Percentiles rank a stretch among this genome's conserved stretches.
phyloP scores from a whole-genome alignment of 1,140 invertebrate species.

The Drosophila mojavensis region DNA sequence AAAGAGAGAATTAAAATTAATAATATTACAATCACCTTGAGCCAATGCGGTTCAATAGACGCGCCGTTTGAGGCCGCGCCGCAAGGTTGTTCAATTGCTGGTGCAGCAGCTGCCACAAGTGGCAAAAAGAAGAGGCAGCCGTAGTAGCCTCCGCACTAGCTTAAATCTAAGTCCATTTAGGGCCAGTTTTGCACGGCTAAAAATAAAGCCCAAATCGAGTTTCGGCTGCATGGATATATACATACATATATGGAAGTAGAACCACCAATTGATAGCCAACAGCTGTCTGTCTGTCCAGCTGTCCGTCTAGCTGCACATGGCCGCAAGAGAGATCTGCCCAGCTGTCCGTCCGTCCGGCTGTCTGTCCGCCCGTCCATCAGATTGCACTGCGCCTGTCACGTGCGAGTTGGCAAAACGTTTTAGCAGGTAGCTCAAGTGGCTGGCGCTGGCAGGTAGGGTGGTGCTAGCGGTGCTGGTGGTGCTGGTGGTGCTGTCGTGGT shows the following conservation, averaged over 20 bases:
- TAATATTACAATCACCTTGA: not conserved
- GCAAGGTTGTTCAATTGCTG: constrained; percentile 56
- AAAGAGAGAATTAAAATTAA: not conserved
- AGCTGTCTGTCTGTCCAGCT: constrained; percentile 31
- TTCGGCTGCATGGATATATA: not conserved
- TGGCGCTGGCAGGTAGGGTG: not conserved
- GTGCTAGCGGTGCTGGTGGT: not conserved
- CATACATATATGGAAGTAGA: no score
- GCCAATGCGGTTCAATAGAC: constrained; percentile 65
- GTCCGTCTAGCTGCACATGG: constrained; percentile 24
- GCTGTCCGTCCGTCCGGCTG: constrained; percentile 11
- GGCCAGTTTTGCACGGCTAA: constrained; percentile 22
- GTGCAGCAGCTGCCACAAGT: constrained; percentile 11
- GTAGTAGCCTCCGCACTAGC: not conserved
- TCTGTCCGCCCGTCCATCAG: not conserved
- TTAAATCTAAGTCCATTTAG: constrained; percentile 35
- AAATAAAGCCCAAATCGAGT: constrained; percentile 35
- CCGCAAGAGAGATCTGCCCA: constrained; percentile 5
- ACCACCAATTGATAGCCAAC: constrained; percentile 5
- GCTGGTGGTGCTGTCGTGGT: not conserved
- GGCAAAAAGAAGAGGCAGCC: not conserved
- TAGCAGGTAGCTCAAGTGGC: constrained; percentile 13
- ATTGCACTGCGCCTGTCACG: constrained; percentile 23
- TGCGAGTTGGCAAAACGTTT: constrained; percentile 18
- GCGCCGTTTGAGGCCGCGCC: constrained; percentile 63